Conservation (phyloP, 2,113 vertebrate species). For the Sebastes schlegelii region DNA sequence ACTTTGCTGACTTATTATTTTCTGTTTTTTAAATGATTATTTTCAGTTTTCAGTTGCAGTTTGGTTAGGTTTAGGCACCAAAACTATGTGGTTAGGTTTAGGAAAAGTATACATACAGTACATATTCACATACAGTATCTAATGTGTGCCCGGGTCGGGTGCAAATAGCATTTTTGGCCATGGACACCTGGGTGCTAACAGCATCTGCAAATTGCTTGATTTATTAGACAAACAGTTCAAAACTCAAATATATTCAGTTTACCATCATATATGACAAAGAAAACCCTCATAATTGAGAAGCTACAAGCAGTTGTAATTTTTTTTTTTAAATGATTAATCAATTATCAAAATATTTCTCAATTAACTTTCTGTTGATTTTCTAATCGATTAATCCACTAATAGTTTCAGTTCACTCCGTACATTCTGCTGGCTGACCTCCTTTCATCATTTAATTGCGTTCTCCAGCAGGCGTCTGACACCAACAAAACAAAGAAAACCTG, state of each 20-base stretch:
- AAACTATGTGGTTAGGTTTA: too few species aligned
- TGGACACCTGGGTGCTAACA: too few species aligned
- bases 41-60: too few species aligned
- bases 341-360: background rate
- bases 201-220: background rate
- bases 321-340: background rate
- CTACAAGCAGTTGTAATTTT: background rate
- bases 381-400: slow-evolving; percentile 17
- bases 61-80: too few species aligned
- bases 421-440: slow-evolving; percentile 12
- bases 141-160: too few species aligned
- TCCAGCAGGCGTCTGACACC: slow-evolving; percentile 44
- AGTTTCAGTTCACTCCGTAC: slow-evolving; percentile 1
- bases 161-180: too few species aligned
- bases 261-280: background rate
- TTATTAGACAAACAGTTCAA: background rate
- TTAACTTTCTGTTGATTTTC: background rate
- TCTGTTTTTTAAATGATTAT: too few species aligned
- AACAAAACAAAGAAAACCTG: slow-evolving; percentile 64
- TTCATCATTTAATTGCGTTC: slow-evolving; percentile 38
- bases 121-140: too few species aligned
- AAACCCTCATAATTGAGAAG: background rate
- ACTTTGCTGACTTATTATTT: too few species aligned
- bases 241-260: background rate
- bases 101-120: too few species aligned